Evolutionary conservation across 2,888 invertebrate species (phyloP).

Genomic region (Coelogynopora nodosa): DNA sequence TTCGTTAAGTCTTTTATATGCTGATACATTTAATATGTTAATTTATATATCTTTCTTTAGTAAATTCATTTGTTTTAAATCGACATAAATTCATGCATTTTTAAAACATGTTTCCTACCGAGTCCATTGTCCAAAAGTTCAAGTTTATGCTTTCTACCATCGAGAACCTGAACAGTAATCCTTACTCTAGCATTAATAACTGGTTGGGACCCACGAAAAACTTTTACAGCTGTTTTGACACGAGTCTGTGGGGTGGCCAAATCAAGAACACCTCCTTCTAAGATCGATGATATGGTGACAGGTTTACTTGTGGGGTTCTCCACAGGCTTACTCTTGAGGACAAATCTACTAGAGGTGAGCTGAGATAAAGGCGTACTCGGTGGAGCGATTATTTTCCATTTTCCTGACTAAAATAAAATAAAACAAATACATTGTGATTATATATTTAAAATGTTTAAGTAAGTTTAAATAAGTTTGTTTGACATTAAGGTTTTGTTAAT

Average conservation of each 20-base stretch:
- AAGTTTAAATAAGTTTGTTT: too few relatives aligned
- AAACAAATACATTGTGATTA: too few relatives aligned
- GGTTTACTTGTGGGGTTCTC: not conserved
- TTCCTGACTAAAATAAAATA: not conserved
- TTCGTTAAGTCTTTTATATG: too few relatives aligned
- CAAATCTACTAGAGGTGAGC: not conserved
- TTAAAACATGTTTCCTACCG: too few relatives aligned
- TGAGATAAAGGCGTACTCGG: not conserved
- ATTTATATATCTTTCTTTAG: too few relatives aligned
- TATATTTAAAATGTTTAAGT: too few relatives aligned
- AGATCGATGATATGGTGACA: not conserved
- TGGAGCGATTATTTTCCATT: not conserved
- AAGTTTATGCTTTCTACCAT: not conserved
- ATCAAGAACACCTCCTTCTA: not conserved
- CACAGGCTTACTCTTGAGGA: not conserved
- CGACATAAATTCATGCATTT: too few relatives aligned
- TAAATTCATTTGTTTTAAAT: too few relatives aligned
- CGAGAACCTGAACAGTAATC: not conserved
- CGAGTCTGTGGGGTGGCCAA: not conserved
- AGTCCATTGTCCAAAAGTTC: not conserved
- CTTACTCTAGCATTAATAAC: not conserved
- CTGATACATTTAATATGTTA: too few relatives aligned
- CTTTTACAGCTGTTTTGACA: not conserved
- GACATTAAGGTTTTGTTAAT: too few relatives aligned
- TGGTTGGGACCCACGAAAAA: not conserved